Conservation (phyloP, 2,797 vertebrate genomes). For the Epinephelus coioides region DNA sequence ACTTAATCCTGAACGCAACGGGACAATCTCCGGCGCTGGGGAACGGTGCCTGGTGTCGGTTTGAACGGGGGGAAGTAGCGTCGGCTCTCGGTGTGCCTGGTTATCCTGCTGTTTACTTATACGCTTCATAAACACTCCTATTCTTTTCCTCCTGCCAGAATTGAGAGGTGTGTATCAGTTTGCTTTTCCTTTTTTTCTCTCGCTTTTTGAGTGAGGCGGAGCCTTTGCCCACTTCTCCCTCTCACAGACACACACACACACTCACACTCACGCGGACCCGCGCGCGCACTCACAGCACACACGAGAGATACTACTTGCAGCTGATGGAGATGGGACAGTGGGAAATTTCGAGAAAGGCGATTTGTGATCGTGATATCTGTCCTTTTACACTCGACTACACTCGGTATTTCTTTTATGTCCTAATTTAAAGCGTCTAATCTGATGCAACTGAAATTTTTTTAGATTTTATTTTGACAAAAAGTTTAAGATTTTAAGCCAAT, state of each 20-base stretch:
- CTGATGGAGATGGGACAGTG: conserved; percentile 64
- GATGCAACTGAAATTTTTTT: background rate
- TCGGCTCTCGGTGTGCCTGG: conserved; percentile 68
- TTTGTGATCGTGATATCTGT: conserved; percentile 1
- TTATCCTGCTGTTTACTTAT: conserved; percentile 82
- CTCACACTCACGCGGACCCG: background rate
- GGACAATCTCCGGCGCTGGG: conserved; percentile 74
- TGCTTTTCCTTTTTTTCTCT: conserved; percentile 81
- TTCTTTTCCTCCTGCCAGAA: conserved; percentile 84
- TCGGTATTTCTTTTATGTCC: too few species aligned
- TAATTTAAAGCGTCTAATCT: background rate
- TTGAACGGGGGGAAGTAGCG: conserved; percentile 61
- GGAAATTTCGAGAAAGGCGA: conserved; percentile 77
- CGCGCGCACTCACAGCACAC: conserved; percentile 26
- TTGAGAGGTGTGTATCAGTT: conserved; percentile 88
- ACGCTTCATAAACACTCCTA: conserved; percentile 82
- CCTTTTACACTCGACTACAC: background rate
- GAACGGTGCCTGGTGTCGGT: conserved; percentile 59
- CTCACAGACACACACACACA: conserved; percentile 24
- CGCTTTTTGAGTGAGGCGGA: conserved; percentile 90
- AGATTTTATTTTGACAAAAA: background rate
- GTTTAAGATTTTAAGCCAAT: too few species aligned
- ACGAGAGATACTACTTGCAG: conserved; percentile 43
- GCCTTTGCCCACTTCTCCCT: conserved; percentile 86
- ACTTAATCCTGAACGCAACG: conserved; percentile 83